Percentiles rank a stretch among this genome's conserved stretches.
phyloP scores from a whole-genome alignment of 2,113 vertebrate genomes.

The Phylloscopus trochiloides region DNA sequence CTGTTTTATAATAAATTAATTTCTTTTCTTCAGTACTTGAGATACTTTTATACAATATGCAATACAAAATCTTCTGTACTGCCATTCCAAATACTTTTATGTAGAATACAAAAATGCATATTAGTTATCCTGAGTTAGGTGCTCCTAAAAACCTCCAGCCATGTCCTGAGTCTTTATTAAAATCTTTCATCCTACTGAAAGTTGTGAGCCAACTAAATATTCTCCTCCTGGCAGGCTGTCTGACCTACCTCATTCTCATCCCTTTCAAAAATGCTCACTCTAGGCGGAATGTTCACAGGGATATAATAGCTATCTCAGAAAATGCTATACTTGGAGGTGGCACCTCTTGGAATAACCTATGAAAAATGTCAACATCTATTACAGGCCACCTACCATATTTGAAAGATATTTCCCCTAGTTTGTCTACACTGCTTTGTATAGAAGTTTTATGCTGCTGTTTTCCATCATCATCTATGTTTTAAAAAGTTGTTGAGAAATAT shows the following conservation, averaged over 20 bases:
- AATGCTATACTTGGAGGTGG: background rate
- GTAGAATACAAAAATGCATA: background rate
- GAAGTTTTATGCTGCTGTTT: background rate
- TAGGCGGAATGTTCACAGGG: background rate
- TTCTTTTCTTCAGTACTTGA: background rate
- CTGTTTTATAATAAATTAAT: background rate
- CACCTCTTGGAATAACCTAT: background rate
- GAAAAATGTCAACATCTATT: background rate
- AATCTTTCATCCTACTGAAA: background rate
- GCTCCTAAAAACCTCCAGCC: background rate
- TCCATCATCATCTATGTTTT: background rate
- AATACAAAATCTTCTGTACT: background rate
- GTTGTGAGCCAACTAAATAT: background rate
- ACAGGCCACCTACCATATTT: background rate
- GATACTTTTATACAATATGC: background rate
- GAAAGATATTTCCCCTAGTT: background rate
- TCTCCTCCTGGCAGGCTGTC: background rate
- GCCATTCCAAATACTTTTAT: background rate
- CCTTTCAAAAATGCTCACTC: background rate
- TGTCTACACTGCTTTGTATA: background rate
- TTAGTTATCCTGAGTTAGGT: background rate
- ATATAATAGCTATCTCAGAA: background rate
- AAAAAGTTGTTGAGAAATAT: background rate
- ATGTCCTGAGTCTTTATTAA: background rate
- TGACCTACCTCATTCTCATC: background rate